Base-by-base conservation (phyloP, 2,888 invertebrate species). In the Drosophila tanythrix region DNA sequence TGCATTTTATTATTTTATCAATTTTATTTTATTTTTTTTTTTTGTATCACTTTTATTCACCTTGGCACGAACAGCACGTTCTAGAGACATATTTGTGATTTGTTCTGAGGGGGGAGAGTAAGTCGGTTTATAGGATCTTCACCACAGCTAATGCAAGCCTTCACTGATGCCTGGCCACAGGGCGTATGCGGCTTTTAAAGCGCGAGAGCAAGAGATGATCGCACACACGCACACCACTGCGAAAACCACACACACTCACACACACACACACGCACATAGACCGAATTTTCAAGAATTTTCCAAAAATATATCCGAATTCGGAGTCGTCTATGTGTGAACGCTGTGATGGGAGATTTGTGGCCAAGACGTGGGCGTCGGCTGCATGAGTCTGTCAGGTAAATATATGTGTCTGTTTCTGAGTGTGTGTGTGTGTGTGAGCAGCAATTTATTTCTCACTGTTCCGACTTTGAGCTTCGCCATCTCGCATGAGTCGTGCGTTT, bases 51-150 rank as follows among this genome's bases (percentile, higher is more conserved):
- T 62, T 73, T 43, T 50, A 91, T 94, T 94, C 94, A 97, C 97
- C 96, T 97, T 97, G 93, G 96, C 96, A 93, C 96, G 96, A 94
- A 97, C 97, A 95, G 96, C 96, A 94, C 97, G 96, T 96, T 97
- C 97, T 94, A 97, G 95, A 96, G 97, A 97, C 97, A 97, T 97
- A 93, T 91, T 92, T 77, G 91, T 77, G 66, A 21, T 75, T 91
- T 69, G 70, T 71, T 82, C 64, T 77, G 70, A 65, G 52, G 59
- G 64, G 67, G 56, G 48, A 65, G 73, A 51, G 66, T 75, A 73
- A 73, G 62, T 91, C 70, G 76, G 72, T 79, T 64, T 48, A 69
- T 76, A 74, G 71, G 91, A 84, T 91, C 86, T 90, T 90, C 90
- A 88, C 85, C 82, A 83, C 84, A 89, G 86, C 90, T 90, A 82